phyloP scores from a whole-genome alignment of 1,140 invertebrate genomes.

The Carposina sasakii region DNA sequence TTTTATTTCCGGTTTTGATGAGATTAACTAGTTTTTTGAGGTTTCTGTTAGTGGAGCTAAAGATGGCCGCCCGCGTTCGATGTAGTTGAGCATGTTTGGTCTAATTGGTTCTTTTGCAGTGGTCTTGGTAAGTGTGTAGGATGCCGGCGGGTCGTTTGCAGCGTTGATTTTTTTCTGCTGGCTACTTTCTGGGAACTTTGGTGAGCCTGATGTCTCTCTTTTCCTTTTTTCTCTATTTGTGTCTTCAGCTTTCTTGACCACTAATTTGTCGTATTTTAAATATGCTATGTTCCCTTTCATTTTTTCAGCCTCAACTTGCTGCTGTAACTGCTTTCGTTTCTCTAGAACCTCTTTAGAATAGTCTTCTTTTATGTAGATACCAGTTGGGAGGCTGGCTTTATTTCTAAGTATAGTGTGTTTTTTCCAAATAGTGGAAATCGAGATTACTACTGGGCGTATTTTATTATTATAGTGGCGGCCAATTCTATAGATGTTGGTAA shows the following conservation, averaged over 20 bases:
- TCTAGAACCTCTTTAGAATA: slow-evolving; percentile 14
- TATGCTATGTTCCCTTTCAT: slow-evolving; percentile 2
- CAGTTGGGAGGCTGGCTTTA: slow-evolving; percentile 13
- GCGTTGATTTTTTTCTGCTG: too few species aligned
- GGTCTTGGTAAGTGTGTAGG: too few species aligned
- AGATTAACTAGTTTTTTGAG: too few species aligned
- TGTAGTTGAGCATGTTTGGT: too few species aligned
- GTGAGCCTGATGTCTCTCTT: not conserved
- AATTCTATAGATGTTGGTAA: slow-evolving; percentile 27
- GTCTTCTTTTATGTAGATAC: slow-evolving; percentile 24
- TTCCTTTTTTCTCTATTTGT: slow-evolving; percentile 5
- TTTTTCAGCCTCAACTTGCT: slow-evolving; percentile 18
- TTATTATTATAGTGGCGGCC: slow-evolving; percentile 16
- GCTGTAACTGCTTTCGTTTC: slow-evolving; percentile 15
- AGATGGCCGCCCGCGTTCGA: too few species aligned
- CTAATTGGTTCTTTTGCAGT: too few species aligned
- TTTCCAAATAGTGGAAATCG: slow-evolving; percentile 29
- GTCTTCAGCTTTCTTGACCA: slow-evolving; percentile 10
- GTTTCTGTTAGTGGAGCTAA: too few species aligned
- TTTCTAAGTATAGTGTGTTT: slow-evolving; percentile 28
- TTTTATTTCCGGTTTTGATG: too few species aligned
- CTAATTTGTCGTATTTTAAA: slow-evolving; percentile 18
- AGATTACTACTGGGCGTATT: slow-evolving; percentile 22
- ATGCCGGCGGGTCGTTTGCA: too few species aligned
- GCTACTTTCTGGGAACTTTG: not conserved